phyloP scores from a whole-genome alignment of 2,888 invertebrate genomes.

The Drosophila diplacantha region DNA sequence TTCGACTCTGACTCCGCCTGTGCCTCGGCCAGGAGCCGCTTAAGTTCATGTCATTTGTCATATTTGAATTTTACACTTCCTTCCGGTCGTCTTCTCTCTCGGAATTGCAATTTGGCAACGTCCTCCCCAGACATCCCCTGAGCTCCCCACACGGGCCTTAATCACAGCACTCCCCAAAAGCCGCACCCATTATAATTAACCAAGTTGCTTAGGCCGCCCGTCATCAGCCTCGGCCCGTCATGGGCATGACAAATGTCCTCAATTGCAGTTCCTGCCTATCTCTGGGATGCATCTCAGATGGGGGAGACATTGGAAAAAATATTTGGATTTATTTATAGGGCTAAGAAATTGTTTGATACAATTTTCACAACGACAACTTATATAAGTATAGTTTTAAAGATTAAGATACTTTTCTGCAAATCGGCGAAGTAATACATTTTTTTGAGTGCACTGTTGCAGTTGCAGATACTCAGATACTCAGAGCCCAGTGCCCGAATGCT shows the following conservation, averaged over 20 bases:
- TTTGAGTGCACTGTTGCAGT: slow-evolving; percentile 7
- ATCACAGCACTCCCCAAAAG: slow-evolving; percentile 52
- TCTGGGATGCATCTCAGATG: slow-evolving; percentile 53
- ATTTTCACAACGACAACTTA: background rate
- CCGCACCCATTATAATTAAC: slow-evolving; percentile 68
- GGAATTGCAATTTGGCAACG: slow-evolving; percentile 62
- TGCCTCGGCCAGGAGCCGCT: slow-evolving; percentile 50
- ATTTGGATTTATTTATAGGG: too few relatives aligned
- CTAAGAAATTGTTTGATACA: background rate
- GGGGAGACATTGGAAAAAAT: slow-evolving; percentile 3
- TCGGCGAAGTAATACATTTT: background rate
- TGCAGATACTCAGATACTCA: slow-evolving; percentile 41
- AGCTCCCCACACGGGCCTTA: slow-evolving; percentile 28
- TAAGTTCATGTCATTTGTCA: slow-evolving; percentile 73
- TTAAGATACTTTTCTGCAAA: background rate
- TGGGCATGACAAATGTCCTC: slow-evolving; percentile 67
- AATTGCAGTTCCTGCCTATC: slow-evolving; percentile 70
- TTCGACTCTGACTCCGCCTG: background rate
- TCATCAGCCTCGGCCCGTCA: slow-evolving; percentile 22
- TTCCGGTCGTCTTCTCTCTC: slow-evolving; percentile 63
- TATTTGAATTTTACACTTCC: slow-evolving; percentile 73
- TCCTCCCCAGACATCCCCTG: background rate
- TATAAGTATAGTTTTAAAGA: background rate
- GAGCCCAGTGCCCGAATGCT: slow-evolving; percentile 6
- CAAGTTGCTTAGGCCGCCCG: slow-evolving; percentile 53